A percentile compares a stretch with the other conserved stretches of the same genome.
These are phyloP conservation scores for Drepana arcuata DNA, from an alignment of 1,140 invertebrate genomes.

Conservation along the genomic window DNA sequence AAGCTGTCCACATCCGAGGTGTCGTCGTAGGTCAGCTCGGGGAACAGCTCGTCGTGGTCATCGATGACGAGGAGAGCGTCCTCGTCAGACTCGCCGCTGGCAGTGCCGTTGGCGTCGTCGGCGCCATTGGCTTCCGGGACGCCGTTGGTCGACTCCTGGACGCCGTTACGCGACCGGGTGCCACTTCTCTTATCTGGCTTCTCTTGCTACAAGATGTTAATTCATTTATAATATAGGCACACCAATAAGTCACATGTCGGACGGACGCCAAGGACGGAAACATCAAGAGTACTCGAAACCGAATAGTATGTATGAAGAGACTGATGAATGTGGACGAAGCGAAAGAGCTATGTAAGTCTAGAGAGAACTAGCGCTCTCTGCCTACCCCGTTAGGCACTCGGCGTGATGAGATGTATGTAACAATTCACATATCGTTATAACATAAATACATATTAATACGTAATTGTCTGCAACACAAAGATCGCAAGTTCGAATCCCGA, in stretches of 20 bases:
- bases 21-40: slow-evolving; percentile 55
- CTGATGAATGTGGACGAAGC: too few species aligned
- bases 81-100: slow-evolving; percentile 37
- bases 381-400: too few species aligned
- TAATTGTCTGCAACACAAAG: too few species aligned
- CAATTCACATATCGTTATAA: too few species aligned
- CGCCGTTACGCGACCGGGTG: slow-evolving; percentile 10
- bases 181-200: slow-evolving; percentile 34
- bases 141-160: slow-evolving; percentile 11
- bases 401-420: too few species aligned
- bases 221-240: not conserved
- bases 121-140: slow-evolving; percentile 20
- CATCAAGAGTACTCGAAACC: not conserved
- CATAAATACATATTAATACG: too few species aligned
- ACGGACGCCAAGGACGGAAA: not conserved
- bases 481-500: too few species aligned
- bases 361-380: too few species aligned
- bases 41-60: slow-evolving; percentile 48
- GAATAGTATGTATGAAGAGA: not conserved
- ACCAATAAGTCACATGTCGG: not conserved
- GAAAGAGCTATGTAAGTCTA: too few species aligned
- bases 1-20: slow-evolving; percentile 39
- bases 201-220: slow-evolving; percentile 3
- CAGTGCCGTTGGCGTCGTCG: slow-evolving; percentile 27
- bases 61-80: slow-evolving; percentile 24